phyloP scores from a whole-genome alignment of 2,113 vertebrate genomes.

The Tenebrosternarchus preto region DNA sequence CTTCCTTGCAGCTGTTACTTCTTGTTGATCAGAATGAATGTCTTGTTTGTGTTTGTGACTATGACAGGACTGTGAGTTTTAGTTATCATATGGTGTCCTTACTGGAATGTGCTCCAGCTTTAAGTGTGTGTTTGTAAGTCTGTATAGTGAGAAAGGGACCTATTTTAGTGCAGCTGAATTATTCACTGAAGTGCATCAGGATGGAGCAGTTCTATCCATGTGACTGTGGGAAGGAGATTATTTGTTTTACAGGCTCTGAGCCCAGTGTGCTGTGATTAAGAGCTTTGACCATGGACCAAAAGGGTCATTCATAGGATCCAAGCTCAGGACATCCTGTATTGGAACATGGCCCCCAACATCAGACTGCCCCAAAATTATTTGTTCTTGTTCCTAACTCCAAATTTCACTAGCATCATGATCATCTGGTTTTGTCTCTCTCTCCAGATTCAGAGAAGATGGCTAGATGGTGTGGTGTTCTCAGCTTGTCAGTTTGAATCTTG shows the following conservation, averaged over 20 bases:
- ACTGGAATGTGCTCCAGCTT: conserved; percentile 11
- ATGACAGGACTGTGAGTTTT: not conserved
- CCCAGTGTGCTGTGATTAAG: not conserved
- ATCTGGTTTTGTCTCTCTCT: not conserved
- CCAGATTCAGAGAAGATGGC: not conserved
- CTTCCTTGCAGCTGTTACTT: not conserved
- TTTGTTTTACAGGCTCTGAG: conserved; percentile 34
- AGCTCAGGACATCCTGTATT: not conserved
- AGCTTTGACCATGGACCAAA: not conserved
- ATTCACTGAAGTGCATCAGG: conserved; percentile 73
- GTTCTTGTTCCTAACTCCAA: not conserved
- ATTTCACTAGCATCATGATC: not conserved
- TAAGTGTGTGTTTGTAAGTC: conserved; percentile 43
- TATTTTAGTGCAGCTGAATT: conserved; percentile 76
- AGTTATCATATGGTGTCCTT: not conserved
- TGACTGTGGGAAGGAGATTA: conserved; percentile 17
- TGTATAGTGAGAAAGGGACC: conserved; percentile 71
- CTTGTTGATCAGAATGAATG: not conserved
- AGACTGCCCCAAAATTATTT: not conserved
- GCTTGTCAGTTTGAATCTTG: conserved; percentile 38
- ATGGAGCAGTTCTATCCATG: conserved; percentile 53
- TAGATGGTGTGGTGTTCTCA: not conserved
- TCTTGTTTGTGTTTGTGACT: no score
- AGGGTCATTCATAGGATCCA: not conserved
- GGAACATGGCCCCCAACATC: not conserved